Evolutionary conservation across 2,888 invertebrate genomes (phyloP), one percentile per base, ranked within the genome.

Genomic region (Galerucella pusilla): DNA sequence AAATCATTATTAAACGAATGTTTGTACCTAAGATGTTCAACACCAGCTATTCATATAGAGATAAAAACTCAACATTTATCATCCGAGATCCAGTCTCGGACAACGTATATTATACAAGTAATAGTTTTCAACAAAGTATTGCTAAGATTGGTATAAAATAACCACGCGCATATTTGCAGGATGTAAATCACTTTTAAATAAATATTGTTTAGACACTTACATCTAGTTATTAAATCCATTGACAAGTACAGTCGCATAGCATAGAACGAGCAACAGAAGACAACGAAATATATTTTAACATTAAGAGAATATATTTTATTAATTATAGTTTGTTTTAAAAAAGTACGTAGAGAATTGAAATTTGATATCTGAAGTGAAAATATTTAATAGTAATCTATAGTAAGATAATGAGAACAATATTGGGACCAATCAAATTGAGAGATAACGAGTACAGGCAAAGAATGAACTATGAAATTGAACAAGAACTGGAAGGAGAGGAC

Each of bases 131-230:
- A 72, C 72, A 72, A 72, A 72, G 60, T 72, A 49, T 72, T 66
- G 45, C 6, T 25, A 63, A 66, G 64, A 71, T 65, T 54, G 65
- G 52, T 65, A 46, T 46, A 16, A 63, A 63, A 65, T 20, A 64
- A 65, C 16, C 45, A 65, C 20, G 57, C 42, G 46, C 49, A 20
- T 59, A 63, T 57, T 68, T 60, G 61, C 54, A 46, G 68, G 67
- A 68, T 68, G 76, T 87, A 87, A 87, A 87, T 87, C 87, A 87
- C 85, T 82, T 83, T 81, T 85, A 86, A 86, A 87, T 87, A 88
- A 88, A 88, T 87, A 87, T 84, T 83, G 85, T 85, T 0, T 35
- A 85, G 87, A 87, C 87, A 88, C 87, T 87, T 86, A 84, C 85
- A 85, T 85, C 84, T 83, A 80, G 81, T 85, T 82, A 85, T 86